Percentiles rank a stretch among this genome's conserved stretches.
These are phyloP conservation scores for Aphelenchoides avenae DNA, from an alignment of 1,140 invertebrate genomes.

Conservation along the genomic window DNA sequence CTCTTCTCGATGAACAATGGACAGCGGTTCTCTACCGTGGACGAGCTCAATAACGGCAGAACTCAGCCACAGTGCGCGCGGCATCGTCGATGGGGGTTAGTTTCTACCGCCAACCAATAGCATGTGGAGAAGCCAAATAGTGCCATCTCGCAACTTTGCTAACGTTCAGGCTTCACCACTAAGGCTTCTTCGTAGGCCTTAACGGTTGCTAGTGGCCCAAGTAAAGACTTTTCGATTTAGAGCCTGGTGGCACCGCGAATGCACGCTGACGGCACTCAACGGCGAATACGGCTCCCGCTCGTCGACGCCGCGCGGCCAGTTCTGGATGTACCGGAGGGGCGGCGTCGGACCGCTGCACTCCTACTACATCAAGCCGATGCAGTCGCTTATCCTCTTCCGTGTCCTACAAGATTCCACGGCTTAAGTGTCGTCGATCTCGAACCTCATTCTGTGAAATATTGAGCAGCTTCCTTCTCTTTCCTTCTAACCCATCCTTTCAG, in stretches of 20 bases:
- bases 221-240: not conserved
- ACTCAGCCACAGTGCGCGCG: not conserved
- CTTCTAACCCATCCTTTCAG: too few species aligned
- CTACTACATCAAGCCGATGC: slow-evolving; percentile 17
- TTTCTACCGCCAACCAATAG: too few species aligned
- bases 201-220: not conserved
- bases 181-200: too few species aligned
- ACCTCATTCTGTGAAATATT: too few species aligned
- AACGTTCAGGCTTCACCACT: too few species aligned
- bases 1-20: slow-evolving; percentile 7
- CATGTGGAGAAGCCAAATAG: too few species aligned
- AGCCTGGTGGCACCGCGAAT: slow-evolving; percentile 7
- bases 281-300: slow-evolving; percentile 1
- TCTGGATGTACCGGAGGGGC: not conserved
- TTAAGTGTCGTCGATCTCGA: too few species aligned
- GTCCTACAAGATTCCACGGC: too few species aligned
- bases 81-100: not conserved
- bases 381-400: slow-evolving; percentile 17
- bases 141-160: too few species aligned
- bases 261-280: slow-evolving; percentile 3
- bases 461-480: too few species aligned
- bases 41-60: slow-evolving; percentile 3
- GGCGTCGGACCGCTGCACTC: not conserved
- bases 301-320: too few species aligned
- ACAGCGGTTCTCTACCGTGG: slow-evolving; percentile 1